These are phyloP conservation scores for Zophobas atratus DNA, from an alignment of 1,140 invertebrate species.

Conservation along the genomic window DNA sequence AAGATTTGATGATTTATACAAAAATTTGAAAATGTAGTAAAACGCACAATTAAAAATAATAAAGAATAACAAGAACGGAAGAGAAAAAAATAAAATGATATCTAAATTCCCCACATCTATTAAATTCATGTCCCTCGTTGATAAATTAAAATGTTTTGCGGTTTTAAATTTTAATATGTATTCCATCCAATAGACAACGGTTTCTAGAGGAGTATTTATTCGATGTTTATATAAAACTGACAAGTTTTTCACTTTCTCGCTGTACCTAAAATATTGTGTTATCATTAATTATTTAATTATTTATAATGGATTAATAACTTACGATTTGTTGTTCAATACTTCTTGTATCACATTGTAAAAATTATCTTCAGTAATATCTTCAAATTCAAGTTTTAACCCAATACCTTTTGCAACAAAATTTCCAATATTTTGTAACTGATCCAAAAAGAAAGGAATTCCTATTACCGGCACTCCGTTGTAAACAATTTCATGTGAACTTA, in stretches of 20 bases:
- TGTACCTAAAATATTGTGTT: conserved; percentile 63
- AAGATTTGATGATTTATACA: background rate
- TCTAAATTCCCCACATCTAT: conserved; percentile 16
- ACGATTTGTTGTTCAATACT: conserved; percentile 8
- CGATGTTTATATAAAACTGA: conserved; percentile 55
- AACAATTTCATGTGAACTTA: conserved; percentile 67
- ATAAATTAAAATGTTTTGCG: conserved; percentile 48
- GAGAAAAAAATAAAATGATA: background rate
- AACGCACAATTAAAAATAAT: background rate
- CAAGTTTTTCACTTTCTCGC: conserved; percentile 35
- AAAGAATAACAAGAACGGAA: background rate
- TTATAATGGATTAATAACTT: conserved; percentile 4
- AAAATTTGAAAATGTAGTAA: conserved; percentile 3
- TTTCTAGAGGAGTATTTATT: conserved; percentile 55
- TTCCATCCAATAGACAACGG: conserved; percentile 63
- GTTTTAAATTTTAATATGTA: conserved; percentile 59
- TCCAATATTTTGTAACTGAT: conserved; percentile 63
- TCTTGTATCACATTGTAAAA: conserved; percentile 3
- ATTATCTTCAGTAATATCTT: conserved; percentile 6
- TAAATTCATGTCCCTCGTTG: conserved; percentile 40
- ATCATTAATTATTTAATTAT: background rate
- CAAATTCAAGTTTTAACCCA: conserved; percentile 6
- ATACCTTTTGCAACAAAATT: conserved; percentile 53
- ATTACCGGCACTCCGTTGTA: conserved; percentile 71
- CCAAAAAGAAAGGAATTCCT: conserved; percentile 65